A percentile compares a stretch with the other conserved stretches of the same genome.
These are phyloP conservation scores for Ctenodactylus gundi DNA, from an alignment of 2,113 vertebrate genomes.

Conservation along the genomic window DNA sequence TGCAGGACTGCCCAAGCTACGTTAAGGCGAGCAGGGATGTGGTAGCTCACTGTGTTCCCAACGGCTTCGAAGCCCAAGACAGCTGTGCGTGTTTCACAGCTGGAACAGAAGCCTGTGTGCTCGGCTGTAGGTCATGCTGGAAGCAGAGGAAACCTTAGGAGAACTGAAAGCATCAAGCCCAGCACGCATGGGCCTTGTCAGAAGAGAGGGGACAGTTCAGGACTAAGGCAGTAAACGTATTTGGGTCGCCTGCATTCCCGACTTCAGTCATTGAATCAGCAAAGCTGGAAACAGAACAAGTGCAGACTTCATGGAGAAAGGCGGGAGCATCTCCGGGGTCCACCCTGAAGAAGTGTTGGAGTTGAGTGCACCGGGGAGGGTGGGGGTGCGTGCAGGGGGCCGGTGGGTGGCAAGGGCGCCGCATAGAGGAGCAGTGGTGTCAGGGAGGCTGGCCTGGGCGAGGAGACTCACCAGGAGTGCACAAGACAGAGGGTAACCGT, in stretches of 20 bases:
- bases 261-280: not conserved
- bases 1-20: not conserved
- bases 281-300: not conserved
- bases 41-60: not conserved
- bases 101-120: not conserved
- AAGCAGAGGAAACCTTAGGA: not conserved
- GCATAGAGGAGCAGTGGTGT: too few relatives aligned
- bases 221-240: not conserved
- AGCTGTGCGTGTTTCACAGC: not conserved
- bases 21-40: not conserved
- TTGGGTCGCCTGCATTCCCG: not conserved
- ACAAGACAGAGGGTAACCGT: rapidly evolving
- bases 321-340: not conserved
- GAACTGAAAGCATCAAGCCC: not conserved
- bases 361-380: not conserved
- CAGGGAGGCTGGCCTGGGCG: too few relatives aligned
- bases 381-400: too few relatives aligned
- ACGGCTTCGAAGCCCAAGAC: not conserved
- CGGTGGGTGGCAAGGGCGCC: not conserved
- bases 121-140: not conserved
- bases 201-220: not conserved
- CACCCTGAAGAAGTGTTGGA: not conserved
- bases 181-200: not conserved
- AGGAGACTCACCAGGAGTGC: not conserved
- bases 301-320: not conserved